These are phyloP conservation scores for Hippoglossus stenolepis DNA, from an alignment of 2,113 vertebrate species.

Conservation along the genomic window DNA sequence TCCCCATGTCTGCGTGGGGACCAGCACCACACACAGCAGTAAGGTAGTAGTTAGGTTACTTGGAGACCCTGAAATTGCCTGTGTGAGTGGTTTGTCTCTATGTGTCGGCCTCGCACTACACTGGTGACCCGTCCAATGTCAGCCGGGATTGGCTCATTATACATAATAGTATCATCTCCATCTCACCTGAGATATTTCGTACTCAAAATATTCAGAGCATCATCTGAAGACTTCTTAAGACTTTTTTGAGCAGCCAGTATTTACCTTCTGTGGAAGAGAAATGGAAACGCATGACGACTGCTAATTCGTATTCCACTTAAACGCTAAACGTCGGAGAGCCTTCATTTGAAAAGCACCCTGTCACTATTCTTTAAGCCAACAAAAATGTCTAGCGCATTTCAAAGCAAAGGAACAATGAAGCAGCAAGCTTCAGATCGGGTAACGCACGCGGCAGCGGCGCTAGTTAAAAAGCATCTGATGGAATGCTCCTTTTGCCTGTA, in stretches of 20 bases:
- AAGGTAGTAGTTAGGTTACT: too few relatives aligned
- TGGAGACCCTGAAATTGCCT: too few relatives aligned
- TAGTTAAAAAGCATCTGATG: conserved; percentile 55
- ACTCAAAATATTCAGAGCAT: too few relatives aligned
- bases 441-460: conserved; percentile 26
- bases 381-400: conserved; percentile 17
- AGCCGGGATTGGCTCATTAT: too few relatives aligned
- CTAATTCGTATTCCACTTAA: conserved; percentile 23
- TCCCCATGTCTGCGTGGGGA: too few relatives aligned
- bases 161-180: too few relatives aligned
- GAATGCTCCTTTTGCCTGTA: conserved; percentile 70
- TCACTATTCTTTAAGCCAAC: conserved; percentile 2
- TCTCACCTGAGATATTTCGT: too few relatives aligned
- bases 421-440: conserved; percentile 7
- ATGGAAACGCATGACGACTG: not conserved
- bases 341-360: not conserved
- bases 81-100: too few relatives aligned
- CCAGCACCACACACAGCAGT: too few relatives aligned
- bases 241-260: not conserved
- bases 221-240: too few relatives aligned
- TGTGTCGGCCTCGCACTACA: too few relatives aligned
- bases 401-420: conserved; percentile 22
- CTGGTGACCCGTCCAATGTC: too few relatives aligned
- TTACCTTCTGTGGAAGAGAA: not conserved
- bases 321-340: not conserved